Percentiles rank a stretch among this genome's conserved stretches.
These are phyloP conservation scores for Pachyrhynchus sulphureomaculatus DNA, from an alignment of 1,140 invertebrate genomes.

Conservation along the genomic window DNA sequence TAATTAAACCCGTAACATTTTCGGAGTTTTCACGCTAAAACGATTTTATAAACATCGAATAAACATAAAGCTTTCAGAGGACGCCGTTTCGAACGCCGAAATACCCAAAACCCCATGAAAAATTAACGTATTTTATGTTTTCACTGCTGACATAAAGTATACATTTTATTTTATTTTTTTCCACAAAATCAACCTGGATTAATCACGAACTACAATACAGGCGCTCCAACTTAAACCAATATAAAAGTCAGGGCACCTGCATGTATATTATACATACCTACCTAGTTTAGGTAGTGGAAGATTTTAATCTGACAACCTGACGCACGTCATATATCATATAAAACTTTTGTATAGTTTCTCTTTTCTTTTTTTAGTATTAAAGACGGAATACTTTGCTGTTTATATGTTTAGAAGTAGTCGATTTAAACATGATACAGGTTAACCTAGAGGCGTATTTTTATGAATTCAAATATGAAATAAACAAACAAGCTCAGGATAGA, in stretches of 20 bases:
- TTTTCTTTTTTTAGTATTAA: neutral
- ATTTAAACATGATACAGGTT: too few relatives aligned
- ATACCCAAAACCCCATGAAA: slow-evolving; percentile 4
- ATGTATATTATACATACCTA: slow-evolving; percentile 4
- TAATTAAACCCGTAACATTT: too few relatives aligned
- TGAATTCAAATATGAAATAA: too few relatives aligned
- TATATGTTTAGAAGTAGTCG: too few relatives aligned
- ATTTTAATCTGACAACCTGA: slow-evolving; percentile 31
- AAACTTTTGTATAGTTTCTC: slow-evolving; percentile 14
- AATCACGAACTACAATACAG: slow-evolving; percentile 5
- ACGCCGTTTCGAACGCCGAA: slow-evolving; percentile 2
- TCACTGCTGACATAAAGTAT: neutral
- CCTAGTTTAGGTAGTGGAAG: too few relatives aligned
- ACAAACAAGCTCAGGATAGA: too few relatives aligned
- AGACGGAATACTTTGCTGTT: too few relatives aligned
- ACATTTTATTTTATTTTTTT: slow-evolving; percentile 20
- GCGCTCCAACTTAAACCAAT: neutral
- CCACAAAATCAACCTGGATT: slow-evolving; percentile 23
- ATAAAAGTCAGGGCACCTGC: slow-evolving; percentile 27
- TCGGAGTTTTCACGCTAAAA: too few relatives aligned
- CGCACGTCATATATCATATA: slow-evolving; percentile 33
- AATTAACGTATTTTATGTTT: slow-evolving; percentile 19
- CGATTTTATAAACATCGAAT: slow-evolving; percentile 5
- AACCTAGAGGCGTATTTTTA: neutral
- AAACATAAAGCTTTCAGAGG: slow-evolving; percentile 6